A percentile compares a stretch with the other conserved stretches of the same genome.
These are phyloP conservation scores for Pseudolycoriella hygida DNA, from an alignment of 2,888 invertebrate species.

Conservation along the genomic window DNA sequence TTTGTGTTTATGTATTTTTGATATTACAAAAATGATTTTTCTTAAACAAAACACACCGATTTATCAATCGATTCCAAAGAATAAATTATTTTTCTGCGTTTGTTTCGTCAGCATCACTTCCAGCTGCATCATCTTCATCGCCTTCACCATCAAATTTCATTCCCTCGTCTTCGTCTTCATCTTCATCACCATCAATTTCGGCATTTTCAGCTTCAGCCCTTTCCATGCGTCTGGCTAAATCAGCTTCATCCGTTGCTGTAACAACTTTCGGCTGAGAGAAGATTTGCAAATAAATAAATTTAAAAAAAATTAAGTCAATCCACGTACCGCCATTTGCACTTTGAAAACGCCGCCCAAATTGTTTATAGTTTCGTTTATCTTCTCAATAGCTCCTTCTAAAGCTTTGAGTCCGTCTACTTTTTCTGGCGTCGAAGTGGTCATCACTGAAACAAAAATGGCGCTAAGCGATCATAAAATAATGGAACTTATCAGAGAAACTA, in stretches of 20 bases:
- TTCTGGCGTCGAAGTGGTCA: conserved; percentile 97
- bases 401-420: conserved; percentile 83
- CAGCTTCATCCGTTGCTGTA: conserved; percentile 94
- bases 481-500: neutral
- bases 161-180: conserved; percentile 49
- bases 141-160: conserved; percentile 28
- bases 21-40: too few relatives aligned
- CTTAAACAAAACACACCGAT: too few relatives aligned
- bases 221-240: conserved; percentile 84
- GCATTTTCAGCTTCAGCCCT: conserved; percentile 85
- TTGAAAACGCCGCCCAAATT: conserved; percentile 81
- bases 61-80: too few relatives aligned
- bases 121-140: conserved; percentile 8
- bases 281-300: conserved; percentile 6
- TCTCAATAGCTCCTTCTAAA: conserved; percentile 74
- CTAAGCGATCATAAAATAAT: conserved; percentile 2
- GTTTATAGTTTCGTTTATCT: conserved; percentile 67
- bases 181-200: conserved; percentile 82
- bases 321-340: conserved; percentile 78
- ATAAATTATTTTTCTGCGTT: conserved; percentile 1
- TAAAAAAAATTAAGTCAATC: conserved; percentile 1
- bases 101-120: conserved; percentile 4
- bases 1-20: too few relatives aligned
- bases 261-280: conserved; percentile 78
- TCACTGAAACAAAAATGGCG: conserved; percentile 47